Conservation (phyloP, 2,113 vertebrate genomes). For the Glaucidium brasilianum region DNA sequence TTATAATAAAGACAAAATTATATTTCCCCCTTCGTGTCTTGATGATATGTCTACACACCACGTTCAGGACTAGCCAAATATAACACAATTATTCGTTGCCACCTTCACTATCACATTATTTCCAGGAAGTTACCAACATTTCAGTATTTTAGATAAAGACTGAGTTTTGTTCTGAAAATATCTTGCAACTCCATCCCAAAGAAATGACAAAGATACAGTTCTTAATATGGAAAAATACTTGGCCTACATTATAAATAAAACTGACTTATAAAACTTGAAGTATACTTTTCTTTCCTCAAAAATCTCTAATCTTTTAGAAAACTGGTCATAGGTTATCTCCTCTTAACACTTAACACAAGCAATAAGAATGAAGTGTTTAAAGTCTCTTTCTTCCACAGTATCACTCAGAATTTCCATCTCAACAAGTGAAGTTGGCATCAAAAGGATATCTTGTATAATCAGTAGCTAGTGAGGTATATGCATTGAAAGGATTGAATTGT, state of each 20-base stretch:
- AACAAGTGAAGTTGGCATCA: background rate
- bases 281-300: background rate
- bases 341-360: background rate
- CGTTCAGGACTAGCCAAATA: fast-evolving
- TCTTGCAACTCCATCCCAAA: background rate
- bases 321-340: background rate
- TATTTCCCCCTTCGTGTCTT: background rate
- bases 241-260: fast-evolving
- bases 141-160: background rate
- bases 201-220: background rate
- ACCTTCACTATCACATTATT: background rate
- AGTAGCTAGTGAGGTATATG: background rate
- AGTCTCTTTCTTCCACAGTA: background rate
- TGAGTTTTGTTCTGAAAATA: background rate
- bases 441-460: background rate
- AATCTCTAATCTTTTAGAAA: background rate
- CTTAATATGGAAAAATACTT: background rate
- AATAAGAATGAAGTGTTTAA: background rate
- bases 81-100: fast-evolving
- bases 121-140: background rate
- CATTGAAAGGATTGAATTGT: background rate
- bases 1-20: background rate
- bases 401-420: background rate
- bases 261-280: background rate
- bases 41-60: background rate